phyloP scores from a whole-genome alignment of 2,113 vertebrate species.

The Gobio gobio region DNA sequence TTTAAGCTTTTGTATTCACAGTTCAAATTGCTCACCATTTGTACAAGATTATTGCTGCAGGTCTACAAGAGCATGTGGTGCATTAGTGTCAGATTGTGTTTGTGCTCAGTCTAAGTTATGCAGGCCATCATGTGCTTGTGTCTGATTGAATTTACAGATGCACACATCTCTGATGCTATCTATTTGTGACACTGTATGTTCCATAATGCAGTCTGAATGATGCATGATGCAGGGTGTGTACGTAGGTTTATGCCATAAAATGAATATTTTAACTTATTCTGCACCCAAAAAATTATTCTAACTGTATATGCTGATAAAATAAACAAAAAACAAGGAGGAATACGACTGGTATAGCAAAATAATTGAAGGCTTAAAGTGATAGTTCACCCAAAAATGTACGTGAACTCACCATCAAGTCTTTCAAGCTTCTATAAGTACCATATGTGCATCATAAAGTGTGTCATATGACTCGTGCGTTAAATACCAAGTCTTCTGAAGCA shows the following conservation, averaged over 20 bases:
- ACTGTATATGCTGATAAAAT: not conserved
- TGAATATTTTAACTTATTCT: not conserved
- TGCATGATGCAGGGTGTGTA: not conserved
- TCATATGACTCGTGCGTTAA: not conserved
- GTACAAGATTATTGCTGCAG: constrained; percentile 17
- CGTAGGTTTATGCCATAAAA: not conserved
- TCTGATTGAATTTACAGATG: constrained; percentile 3
- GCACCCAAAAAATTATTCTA: not conserved
- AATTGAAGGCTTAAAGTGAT: not conserved
- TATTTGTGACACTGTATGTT: not conserved
- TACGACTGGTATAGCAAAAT: not conserved
- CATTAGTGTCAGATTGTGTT: constrained; percentile 44
- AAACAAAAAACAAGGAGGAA: not conserved
- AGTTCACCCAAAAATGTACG: not conserved
- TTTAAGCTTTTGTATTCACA: constrained; percentile 4
- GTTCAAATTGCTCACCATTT: constrained; percentile 20
- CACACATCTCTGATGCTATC: constrained; percentile 15
- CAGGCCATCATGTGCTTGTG: constrained; percentile 29
- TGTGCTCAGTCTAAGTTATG: constrained; percentile 30
- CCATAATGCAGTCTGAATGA: constrained; percentile 24
- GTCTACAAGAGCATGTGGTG: constrained; percentile 33
- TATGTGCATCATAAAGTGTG: not conserved
- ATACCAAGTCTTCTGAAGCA: not conserved
- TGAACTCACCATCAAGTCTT: not conserved
- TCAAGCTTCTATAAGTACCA: not conserved